These are phyloP conservation scores for Zootoca vivipara DNA, from an alignment of 2,113 vertebrate species.

Conservation along the genomic window DNA sequence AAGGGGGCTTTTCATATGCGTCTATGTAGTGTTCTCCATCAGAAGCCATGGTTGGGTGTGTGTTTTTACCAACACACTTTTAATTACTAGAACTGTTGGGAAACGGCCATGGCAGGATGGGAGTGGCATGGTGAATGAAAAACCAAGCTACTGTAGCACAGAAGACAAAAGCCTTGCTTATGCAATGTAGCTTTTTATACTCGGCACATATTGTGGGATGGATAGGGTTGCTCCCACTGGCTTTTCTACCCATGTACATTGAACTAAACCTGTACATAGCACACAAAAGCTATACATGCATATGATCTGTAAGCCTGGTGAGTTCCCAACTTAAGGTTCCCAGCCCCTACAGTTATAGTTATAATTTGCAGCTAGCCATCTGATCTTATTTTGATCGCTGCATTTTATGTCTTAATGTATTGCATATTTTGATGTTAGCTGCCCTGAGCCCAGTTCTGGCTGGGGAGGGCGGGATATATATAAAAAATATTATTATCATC, in stretches of 20 bases:
- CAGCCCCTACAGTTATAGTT: too few species aligned
- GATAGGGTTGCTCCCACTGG: too few species aligned
- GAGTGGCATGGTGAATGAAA: neutral
- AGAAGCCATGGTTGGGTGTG: neutral
- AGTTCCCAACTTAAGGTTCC: too few species aligned
- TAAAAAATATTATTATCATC: too few species aligned
- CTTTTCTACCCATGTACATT: neutral
- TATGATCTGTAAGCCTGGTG: neutral
- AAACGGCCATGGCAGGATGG: neutral
- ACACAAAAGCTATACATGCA: neutral
- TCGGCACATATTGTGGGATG: neutral
- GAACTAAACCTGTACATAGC: neutral
- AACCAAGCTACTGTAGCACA: neutral
- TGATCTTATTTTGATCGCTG: too few species aligned
- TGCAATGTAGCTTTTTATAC: neutral
- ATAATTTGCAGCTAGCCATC: too few species aligned
- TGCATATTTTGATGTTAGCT: too few species aligned
- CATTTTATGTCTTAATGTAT: too few species aligned
- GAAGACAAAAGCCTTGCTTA: neutral
- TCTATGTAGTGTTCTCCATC: neutral
- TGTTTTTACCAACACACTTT: neutral
- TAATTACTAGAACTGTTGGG: neutral
- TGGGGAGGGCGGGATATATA: too few species aligned
- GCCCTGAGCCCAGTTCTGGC: too few species aligned
- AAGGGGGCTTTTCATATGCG: neutral